Percentiles rank a stretch among this genome's conserved stretches.
Conservation (phyloP, 2,113 vertebrate species). For the Bombycilla garrulus region DNA sequence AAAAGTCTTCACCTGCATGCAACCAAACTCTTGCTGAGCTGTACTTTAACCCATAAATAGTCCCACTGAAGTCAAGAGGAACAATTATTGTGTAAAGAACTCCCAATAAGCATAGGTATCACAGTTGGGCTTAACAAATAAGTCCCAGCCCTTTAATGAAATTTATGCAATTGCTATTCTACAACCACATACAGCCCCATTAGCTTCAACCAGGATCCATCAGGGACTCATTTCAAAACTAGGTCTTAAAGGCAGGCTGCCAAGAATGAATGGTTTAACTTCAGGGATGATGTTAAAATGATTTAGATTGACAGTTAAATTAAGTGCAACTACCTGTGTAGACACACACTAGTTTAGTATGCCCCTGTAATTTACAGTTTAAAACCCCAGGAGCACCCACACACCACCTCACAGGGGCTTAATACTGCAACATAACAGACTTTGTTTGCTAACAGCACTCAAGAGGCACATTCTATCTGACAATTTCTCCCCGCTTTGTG, state of each 20-base stretch:
- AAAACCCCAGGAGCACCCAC: neutral
- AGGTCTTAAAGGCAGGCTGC: slow-evolving; percentile 18
- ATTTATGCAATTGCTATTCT: neutral
- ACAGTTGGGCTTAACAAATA: neutral
- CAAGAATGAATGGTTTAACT: slow-evolving; percentile 26
- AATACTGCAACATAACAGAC: neutral
- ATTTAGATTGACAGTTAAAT: slow-evolving; percentile 60
- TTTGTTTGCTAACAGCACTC: slow-evolving; percentile 22
- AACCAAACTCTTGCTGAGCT: neutral
- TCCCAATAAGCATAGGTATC: neutral
- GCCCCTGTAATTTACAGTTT: slow-evolving; percentile 23
- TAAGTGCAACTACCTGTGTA: slow-evolving; percentile 49
- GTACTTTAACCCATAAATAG: neutral
- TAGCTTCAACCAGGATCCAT: neutral
- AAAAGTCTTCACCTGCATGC: neutral
- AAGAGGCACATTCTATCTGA: neutral
- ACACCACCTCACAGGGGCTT: neutral
- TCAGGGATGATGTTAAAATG: slow-evolving; percentile 46
- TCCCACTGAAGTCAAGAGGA: neutral
- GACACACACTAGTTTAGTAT: slow-evolving; percentile 15
- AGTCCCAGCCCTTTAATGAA: neutral
- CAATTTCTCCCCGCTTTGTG: neutral
- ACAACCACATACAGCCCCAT: neutral
- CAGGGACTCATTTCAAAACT: slow-evolving; percentile 10
- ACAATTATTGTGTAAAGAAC: neutral